phyloP scores from a whole-genome alignment of 1,140 invertebrate genomes.

The Euborellia annulipes region DNA sequence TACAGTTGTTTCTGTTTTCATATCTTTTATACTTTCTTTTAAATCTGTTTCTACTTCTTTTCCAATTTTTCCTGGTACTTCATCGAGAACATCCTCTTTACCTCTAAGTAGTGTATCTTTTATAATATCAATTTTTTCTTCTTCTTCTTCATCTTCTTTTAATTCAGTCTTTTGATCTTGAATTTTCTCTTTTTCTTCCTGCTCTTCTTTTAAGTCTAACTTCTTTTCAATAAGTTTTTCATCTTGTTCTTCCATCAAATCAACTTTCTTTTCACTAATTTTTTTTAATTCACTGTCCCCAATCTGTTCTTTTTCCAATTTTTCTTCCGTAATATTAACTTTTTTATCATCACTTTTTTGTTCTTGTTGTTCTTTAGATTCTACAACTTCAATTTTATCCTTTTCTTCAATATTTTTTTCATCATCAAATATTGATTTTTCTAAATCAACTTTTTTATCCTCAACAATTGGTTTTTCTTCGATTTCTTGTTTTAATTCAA shows the following conservation, averaged over 20 bases:
- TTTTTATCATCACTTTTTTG: slow-evolving; percentile 6
- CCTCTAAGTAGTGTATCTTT: not conserved
- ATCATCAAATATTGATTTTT: slow-evolving; percentile 9
- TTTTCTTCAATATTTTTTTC: slow-evolving; percentile 6
- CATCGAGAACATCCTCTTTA: not conserved
- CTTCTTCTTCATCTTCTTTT: slow-evolving; percentile 7
- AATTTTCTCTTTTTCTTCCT: slow-evolving; percentile 3
- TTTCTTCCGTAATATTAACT: slow-evolving; percentile 6
- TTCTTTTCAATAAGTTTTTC: slow-evolving; percentile 14
- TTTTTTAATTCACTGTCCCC: not conserved
- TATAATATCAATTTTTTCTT: slow-evolving; percentile 4
- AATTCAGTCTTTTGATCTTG: slow-evolving; percentile 9
- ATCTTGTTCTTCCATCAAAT: slow-evolving; percentile 4
- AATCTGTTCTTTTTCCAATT: slow-evolving; percentile 1
- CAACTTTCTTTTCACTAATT: not conserved
- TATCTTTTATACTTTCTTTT: slow-evolving; percentile 12
- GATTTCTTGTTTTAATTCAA: too few species aligned
- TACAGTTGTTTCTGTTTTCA: slow-evolving; percentile 14
- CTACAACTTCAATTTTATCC: not conserved
- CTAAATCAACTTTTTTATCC: not conserved
- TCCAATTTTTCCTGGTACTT: slow-evolving; percentile 1
- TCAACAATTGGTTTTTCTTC: too few species aligned
- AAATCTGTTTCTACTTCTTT: too few species aligned
- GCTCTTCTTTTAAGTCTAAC: slow-evolving; percentile 16
- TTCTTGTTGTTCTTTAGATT: not conserved